Conservation (phyloP, 37 sponge, comb jelly and placozoan species). For the Aphrocallistes beatrix region DNA sequence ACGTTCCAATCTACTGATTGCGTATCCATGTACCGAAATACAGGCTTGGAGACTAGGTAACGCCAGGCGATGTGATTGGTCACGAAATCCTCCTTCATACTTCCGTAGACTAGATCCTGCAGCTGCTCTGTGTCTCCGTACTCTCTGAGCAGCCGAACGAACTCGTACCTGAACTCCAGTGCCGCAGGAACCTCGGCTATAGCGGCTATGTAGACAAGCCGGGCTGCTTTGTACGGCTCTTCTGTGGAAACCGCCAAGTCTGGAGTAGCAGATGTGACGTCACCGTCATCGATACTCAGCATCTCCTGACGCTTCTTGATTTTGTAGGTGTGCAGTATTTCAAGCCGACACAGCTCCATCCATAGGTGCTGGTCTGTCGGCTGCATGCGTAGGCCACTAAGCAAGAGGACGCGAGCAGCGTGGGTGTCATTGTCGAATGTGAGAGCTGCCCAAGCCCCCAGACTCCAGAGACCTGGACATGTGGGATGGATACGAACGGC, state of each 20-base stretch:
- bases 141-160: not conserved
- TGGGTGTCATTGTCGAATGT: conserved; percentile 8
- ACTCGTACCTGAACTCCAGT: not conserved
- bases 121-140: not conserved
- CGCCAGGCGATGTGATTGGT: not conserved
- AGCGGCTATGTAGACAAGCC: not conserved
- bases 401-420: not conserved
- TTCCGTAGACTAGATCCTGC: not conserved
- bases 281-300: not conserved
- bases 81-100: not conserved
- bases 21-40: conserved; percentile 12
- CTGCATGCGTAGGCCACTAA: not conserved
- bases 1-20: not conserved
- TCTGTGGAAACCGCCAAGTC: not conserved
- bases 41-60: not conserved
- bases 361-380: not conserved
- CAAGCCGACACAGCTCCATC: not conserved
- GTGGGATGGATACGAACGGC: not conserved
- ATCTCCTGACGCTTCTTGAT: not conserved
- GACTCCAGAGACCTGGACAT: conserved; percentile 8
- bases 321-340: conserved; percentile 12
- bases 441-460: conserved; percentile 7
- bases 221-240: not conserved
- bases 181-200: not conserved
- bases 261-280: not conserved